Conservation (phyloP, 2,113 vertebrate species). For the Leuciscus idus region DNA sequence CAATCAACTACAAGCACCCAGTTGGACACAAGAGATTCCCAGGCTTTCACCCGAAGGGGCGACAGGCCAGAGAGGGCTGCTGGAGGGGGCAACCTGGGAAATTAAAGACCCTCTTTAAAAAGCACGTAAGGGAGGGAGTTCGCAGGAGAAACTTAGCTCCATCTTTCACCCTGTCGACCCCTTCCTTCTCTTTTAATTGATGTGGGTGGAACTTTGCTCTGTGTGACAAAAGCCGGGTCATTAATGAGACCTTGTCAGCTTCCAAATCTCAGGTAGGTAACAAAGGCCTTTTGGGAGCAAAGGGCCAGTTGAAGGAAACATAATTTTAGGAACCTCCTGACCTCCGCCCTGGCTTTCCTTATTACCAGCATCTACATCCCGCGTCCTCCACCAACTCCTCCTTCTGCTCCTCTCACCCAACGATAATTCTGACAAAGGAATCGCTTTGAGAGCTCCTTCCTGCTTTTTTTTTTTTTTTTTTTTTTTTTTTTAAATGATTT, state of each 20-base stretch:
- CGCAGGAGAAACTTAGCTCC: constrained; percentile 67
- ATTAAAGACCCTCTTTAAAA: constrained; percentile 73
- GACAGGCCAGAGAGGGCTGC: constrained; percentile 74
- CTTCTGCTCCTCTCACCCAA: constrained; percentile 60
- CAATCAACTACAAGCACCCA: constrained; percentile 79
- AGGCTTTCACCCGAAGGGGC: constrained; percentile 74
- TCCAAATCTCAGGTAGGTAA: constrained; percentile 79
- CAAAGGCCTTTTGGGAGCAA: constrained; percentile 70
- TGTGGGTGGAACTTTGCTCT: constrained; percentile 70
- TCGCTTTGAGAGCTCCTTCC: constrained; percentile 72
- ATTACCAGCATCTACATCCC: constrained; percentile 67
- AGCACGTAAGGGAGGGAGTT: constrained; percentile 64
- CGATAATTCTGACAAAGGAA: constrained; percentile 77
- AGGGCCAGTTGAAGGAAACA: constrained; percentile 61
- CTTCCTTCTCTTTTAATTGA: constrained; percentile 69
- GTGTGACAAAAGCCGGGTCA: constrained; percentile 67
- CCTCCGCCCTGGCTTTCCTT: constrained; percentile 55
- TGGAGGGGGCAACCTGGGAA: constrained; percentile 75
- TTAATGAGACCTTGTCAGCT: constrained; percentile 77
- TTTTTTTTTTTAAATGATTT: constrained; percentile 44
- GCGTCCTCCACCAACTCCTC: constrained; percentile 53
- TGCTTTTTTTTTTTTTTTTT: constrained; percentile 54
- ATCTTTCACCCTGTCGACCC: constrained; percentile 65
- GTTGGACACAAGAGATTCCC: constrained; percentile 77
- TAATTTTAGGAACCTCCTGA: constrained; percentile 63